These are phyloP conservation scores for Cervus canadensis DNA, from an alignment of 2,113 vertebrate species.

Conservation along the genomic window DNA sequence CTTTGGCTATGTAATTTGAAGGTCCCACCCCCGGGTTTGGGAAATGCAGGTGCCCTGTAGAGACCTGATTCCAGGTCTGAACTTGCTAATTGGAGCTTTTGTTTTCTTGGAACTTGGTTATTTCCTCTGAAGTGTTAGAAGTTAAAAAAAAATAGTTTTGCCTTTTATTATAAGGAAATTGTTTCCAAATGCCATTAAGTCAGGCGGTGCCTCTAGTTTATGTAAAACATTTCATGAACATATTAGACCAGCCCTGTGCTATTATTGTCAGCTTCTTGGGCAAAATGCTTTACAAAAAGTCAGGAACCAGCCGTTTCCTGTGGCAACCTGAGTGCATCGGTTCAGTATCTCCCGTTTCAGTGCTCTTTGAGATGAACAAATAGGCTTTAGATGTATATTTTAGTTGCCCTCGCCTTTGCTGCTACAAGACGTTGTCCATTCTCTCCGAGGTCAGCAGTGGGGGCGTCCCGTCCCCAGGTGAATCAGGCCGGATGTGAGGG, in stretches of 20 bases:
- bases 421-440: background rate
- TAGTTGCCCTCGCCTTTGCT: background rate
- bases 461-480: background rate
- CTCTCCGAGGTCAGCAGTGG: background rate
- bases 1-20: rapidly evolving
- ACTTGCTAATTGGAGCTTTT: background rate
- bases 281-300: background rate
- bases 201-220: background rate
- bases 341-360: rapidly evolving
- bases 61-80: background rate
- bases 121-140: background rate
- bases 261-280: background rate
- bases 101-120: background rate
- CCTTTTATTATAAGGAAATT: constrained; percentile 2
- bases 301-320: background rate
- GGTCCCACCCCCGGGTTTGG: rapidly evolving
- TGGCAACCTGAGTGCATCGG: rapidly evolving
- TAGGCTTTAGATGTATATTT: background rate
- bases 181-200: constrained; percentile 23
- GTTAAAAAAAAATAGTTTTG: background rate
- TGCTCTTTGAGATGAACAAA: background rate
- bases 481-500: background rate
- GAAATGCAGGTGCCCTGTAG: background rate
- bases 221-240: background rate
- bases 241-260: background rate